Percentiles rank a stretch among this genome's conserved stretches.
These are phyloP conservation scores for Labeo calbasu DNA, from an alignment of 2,797 vertebrate species.

Conservation along the genomic window DNA sequence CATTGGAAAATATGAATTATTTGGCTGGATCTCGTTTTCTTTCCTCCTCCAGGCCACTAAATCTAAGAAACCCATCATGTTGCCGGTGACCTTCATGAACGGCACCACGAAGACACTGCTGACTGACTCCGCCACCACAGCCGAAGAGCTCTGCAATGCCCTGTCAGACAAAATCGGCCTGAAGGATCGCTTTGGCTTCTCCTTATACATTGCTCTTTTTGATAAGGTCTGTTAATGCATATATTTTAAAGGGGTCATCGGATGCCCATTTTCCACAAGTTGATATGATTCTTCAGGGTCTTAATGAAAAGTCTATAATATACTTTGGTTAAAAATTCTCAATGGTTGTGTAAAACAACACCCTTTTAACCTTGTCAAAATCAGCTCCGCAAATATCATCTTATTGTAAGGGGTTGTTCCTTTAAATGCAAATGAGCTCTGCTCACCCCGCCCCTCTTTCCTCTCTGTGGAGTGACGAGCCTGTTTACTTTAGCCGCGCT, in stretches of 20 bases:
- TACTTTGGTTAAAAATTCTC: no score
- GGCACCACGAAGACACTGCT: constrained; percentile 95
- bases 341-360: no score
- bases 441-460: no score
- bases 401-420: no score
- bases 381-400: no score
- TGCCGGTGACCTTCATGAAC: constrained; percentile 97
- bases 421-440: no score
- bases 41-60: constrained; percentile 88
- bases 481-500: no score
- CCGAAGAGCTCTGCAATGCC: constrained; percentile 90
- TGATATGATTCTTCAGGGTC: no score
- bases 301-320: no score
- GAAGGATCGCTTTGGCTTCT: constrained; percentile 93
- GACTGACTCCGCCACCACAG: constrained; percentile 94
- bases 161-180: constrained; percentile 93
- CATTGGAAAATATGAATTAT: constrained; percentile 25
- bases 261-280: no score
- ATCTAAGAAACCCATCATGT: constrained; percentile 97
- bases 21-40: constrained; percentile 28
- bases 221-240: constrained; percentile 85
- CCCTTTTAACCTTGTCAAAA: no score
- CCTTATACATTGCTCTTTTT: constrained; percentile 95
- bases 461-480: no score
- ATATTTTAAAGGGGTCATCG: background rate